Percentiles rank a stretch among this genome's conserved stretches.
Conservation (phyloP, 2,888 invertebrate species). For the Panzeria rudis region DNA sequence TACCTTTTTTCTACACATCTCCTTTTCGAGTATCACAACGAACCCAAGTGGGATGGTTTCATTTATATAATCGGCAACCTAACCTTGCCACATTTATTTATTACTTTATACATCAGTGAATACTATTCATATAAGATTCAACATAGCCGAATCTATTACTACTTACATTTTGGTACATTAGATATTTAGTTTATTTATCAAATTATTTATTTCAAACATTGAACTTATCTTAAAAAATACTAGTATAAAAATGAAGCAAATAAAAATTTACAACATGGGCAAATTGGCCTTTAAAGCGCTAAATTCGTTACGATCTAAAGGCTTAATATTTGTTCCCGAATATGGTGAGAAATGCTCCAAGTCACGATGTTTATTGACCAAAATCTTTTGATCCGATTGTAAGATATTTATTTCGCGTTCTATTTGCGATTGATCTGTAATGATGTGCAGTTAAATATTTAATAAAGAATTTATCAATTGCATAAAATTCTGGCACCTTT, state of each 20-base stretch:
- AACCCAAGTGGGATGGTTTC: no score
- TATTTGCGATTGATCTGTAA: constrained; percentile 81
- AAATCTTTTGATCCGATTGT: constrained; percentile 81
- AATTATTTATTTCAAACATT: not conserved
- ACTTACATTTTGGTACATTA: no score
- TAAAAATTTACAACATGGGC: constrained; percentile 76
- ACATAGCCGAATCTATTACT: no score
- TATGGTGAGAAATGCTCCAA: constrained; percentile 81
- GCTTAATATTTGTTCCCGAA: constrained; percentile 81
- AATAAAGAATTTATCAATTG: not conserved
- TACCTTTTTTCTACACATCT: no score
- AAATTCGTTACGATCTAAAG: constrained; percentile 80
- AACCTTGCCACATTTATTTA: no score
- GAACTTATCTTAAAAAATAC: not conserved
- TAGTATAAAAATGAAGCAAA: not conserved
- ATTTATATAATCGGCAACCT: no score
- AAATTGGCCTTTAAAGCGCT: constrained; percentile 79
- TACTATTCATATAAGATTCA: no score
- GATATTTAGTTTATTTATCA: not conserved
- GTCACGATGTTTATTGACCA: constrained; percentile 82
- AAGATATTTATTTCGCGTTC: constrained; percentile 81
- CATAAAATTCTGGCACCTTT: constrained; percentile 76
- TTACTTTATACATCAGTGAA: no score
- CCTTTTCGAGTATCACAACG: no score
- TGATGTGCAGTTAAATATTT: not conserved